phyloP scores from a whole-genome alignment of 2,797 vertebrate genomes.

The Leptodactylus fallax region DNA sequence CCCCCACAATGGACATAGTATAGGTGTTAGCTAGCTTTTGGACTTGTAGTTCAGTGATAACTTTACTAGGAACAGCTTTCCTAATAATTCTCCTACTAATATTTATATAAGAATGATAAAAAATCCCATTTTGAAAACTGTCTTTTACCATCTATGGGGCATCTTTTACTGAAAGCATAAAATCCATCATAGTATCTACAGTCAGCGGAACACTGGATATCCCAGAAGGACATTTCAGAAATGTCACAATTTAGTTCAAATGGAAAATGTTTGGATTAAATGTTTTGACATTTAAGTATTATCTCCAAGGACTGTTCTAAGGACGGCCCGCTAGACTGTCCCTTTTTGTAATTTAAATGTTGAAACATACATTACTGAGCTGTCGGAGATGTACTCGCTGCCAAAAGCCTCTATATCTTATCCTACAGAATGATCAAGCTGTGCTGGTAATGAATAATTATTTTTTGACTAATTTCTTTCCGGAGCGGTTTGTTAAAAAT shows the following conservation, averaged over 20 bases:
- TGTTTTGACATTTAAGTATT: constrained; percentile 63
- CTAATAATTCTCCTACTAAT: background rate
- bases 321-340: constrained; percentile 43
- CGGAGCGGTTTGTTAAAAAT: background rate
- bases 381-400: constrained; percentile 25
- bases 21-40: background rate
- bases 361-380: constrained; percentile 55
- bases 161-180: constrained; percentile 13
- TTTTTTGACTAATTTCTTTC: constrained; percentile 15
- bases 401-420: constrained; percentile 5
- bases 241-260: constrained; percentile 59
- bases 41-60: background rate
- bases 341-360: constrained; percentile 57
- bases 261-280: constrained; percentile 63
- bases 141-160: background rate
- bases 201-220: constrained; percentile 20
- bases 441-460: constrained; percentile 29
- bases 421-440: constrained; percentile 46
- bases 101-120: background rate
- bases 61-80: background rate
- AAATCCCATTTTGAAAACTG: background rate
- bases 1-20: background rate
- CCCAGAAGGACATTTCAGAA: constrained; percentile 60
- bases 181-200: constrained; percentile 47
- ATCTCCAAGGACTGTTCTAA: constrained; percentile 57